These are phyloP conservation scores for Elephantulus edwardii DNA, from an alignment of 2,113 vertebrate species.

Conservation along the genomic window DNA sequence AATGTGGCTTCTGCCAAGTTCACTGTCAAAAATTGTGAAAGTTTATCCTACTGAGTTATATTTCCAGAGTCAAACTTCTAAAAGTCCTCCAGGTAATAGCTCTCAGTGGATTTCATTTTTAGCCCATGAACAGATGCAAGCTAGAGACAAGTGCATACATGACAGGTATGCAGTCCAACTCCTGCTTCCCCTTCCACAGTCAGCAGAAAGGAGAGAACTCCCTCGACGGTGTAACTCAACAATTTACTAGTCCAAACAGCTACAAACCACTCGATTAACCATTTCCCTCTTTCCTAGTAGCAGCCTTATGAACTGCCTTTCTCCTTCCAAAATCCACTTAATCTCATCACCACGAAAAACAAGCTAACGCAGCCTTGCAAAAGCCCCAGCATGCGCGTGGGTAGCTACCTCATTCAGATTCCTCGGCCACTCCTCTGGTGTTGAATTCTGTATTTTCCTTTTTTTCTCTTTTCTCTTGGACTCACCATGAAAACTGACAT, in stretches of 20 bases:
- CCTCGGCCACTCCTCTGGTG: neutral
- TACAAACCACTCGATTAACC: slow-evolving; percentile 30
- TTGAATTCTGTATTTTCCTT: neutral
- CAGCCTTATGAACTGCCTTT: slow-evolving; percentile 29
- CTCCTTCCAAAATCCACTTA: neutral
- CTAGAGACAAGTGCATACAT: slow-evolving; percentile 81
- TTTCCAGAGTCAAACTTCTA: slow-evolving; percentile 71
- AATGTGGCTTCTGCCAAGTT: slow-evolving; percentile 63
- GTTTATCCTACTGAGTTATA: slow-evolving; percentile 71
- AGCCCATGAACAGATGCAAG: slow-evolving; percentile 70
- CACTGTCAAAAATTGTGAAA: slow-evolving; percentile 78
- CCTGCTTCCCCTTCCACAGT: slow-evolving; percentile 53
- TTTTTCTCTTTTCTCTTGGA: neutral
- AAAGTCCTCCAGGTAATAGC: slow-evolving; percentile 81
- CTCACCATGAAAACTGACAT: neutral
- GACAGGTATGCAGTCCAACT: slow-evolving; percentile 80
- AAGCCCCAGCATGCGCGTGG: neutral
- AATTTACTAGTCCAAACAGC: slow-evolving; percentile 50
- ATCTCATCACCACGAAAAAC: neutral
- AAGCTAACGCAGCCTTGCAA: neutral
- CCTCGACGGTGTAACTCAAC: neutral
- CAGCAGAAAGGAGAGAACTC: slow-evolving; percentile 72
- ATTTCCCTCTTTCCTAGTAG: slow-evolving; percentile 42
- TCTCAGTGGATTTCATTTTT: slow-evolving; percentile 80
- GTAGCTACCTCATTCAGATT: neutral